Evolutionary conservation across 2,113 vertebrate genomes (phyloP).

Genomic region (Callopanchax toddi): DNA sequence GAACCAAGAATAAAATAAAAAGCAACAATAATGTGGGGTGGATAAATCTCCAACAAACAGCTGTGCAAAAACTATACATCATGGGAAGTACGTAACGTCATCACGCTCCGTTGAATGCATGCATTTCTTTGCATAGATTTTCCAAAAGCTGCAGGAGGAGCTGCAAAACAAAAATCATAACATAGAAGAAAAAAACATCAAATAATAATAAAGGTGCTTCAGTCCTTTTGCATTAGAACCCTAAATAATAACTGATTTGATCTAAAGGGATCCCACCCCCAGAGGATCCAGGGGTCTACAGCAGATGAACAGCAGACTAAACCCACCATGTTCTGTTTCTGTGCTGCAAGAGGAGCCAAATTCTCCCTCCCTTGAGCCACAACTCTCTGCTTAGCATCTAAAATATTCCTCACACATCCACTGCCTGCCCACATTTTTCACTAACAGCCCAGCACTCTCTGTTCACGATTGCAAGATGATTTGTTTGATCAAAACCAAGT

Average conservation of each 20-base stretch:
- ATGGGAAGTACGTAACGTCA: too few relatives aligned
- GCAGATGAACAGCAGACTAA: constrained; percentile 56
- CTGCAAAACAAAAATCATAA: background rate
- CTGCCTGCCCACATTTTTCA: constrained; percentile 35
- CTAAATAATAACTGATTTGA: background rate
- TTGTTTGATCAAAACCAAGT: constrained; percentile 1
- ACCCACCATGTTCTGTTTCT: constrained; percentile 42
- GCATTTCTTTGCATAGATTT: too few relatives aligned
- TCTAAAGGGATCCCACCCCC: constrained; percentile 16
- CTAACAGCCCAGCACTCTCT: constrained; percentile 18
- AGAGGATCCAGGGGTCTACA: constrained; percentile 46
- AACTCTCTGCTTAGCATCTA: constrained; percentile 40
- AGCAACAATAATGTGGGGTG: too few relatives aligned
- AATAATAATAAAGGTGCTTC: background rate
- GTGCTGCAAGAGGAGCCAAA: constrained; percentile 51
- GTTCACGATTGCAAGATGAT: constrained; percentile 16
- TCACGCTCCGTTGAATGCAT: too few relatives aligned
- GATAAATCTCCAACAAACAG: too few relatives aligned
- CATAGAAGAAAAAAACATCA: background rate
- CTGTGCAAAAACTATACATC: too few relatives aligned
- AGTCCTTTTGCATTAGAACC: too few relatives aligned
- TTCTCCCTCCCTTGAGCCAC: constrained; percentile 33
- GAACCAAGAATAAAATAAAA: too few relatives aligned
- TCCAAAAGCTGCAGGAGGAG: too few relatives aligned
- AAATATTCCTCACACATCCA: constrained; percentile 45